Conservation (phyloP, 1,140 invertebrate species). For the Hycleus phaleratus region DNA sequence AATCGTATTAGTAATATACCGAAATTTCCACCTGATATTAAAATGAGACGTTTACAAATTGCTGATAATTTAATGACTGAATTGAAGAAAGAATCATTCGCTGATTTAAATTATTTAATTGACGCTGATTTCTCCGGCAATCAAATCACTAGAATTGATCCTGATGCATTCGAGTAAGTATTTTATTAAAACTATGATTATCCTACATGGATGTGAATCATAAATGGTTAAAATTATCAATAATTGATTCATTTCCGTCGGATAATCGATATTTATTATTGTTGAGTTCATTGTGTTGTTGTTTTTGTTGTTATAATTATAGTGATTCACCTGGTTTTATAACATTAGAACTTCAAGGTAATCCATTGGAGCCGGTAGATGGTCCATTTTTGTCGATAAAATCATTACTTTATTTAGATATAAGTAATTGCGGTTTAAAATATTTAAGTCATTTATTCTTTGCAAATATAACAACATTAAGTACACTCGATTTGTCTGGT, state of each 20-base stretch:
- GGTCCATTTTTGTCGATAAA: conserved; percentile 58
- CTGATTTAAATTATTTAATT: conserved; percentile 55
- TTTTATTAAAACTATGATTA: neutral
- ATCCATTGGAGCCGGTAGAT: conserved; percentile 52
- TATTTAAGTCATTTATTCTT: conserved; percentile 56
- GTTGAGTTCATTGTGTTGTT: neutral
- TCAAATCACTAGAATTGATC: conserved; percentile 53
- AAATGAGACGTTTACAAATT: conserved; percentile 60
- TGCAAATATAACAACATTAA: conserved; percentile 55
- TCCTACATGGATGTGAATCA: too few relatives aligned
- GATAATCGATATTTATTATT: neutral
- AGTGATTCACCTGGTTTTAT: conserved; percentile 61
- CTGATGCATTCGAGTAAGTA: conserved; percentile 60
- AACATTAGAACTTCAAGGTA: conserved; percentile 61
- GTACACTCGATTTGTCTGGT: conserved; percentile 58
- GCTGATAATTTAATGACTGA: conserved; percentile 56
- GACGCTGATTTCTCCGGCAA: conserved; percentile 63
- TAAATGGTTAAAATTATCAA: conserved; percentile 1
- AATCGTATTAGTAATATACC: conserved; percentile 54
- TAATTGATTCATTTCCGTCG: conserved; percentile 3
- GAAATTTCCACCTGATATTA: conserved; percentile 57
- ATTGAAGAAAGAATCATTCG: conserved; percentile 53
- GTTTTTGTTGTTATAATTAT: conserved; percentile 22
- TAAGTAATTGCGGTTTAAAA: conserved; percentile 55
- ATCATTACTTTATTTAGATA: conserved; percentile 58